A percentile compares a stretch with the other conserved stretches of the same genome.
Evolutionary conservation across 2,888 invertebrate species (phyloP).

Genomic region (Hyles lineata): DNA sequence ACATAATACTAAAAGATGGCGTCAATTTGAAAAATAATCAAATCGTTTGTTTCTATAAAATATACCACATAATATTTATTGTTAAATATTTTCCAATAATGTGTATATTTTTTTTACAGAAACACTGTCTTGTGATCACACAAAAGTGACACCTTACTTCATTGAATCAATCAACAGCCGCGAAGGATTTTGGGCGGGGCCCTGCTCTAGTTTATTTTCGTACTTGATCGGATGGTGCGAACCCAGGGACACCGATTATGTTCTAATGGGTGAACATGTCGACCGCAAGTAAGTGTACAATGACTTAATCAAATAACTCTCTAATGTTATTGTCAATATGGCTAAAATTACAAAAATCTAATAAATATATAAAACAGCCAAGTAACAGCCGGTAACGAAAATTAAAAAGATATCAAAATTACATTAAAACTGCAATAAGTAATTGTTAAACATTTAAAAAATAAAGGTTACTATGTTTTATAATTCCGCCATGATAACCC

Average conservation of each 20-base stretch:
- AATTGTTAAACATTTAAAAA: too few relatives aligned
- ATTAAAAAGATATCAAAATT: neutral
- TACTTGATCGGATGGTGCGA: constrained; percentile 94
- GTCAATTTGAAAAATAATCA: neutral
- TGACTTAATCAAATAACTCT: too few relatives aligned
- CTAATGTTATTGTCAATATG: too few relatives aligned
- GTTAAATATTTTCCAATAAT: neutral
- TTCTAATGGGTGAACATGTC: constrained; percentile 94
- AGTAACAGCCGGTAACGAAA: too few relatives aligned
- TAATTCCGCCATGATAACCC: too few relatives aligned
- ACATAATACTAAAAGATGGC: neutral
- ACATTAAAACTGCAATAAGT: too few relatives aligned
- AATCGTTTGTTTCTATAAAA: too few relatives aligned
- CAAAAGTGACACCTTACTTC: constrained; percentile 95
- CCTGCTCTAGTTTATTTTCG: constrained; percentile 92
- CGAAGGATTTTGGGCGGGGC: constrained; percentile 93
- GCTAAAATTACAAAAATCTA: too few relatives aligned
- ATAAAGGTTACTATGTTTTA: too few relatives aligned
- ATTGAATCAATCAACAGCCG: constrained; percentile 94
- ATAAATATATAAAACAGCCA: too few relatives aligned
- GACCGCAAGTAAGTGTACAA: constrained; percentile 87
- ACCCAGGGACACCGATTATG: constrained; percentile 91
- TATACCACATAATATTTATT: neutral
- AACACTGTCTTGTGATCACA: constrained; percentile 95
- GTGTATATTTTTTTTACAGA: constrained; percentile 79